Conservation (phyloP, 2,113 vertebrate genomes). For the Larimichthys polyactis region DNA sequence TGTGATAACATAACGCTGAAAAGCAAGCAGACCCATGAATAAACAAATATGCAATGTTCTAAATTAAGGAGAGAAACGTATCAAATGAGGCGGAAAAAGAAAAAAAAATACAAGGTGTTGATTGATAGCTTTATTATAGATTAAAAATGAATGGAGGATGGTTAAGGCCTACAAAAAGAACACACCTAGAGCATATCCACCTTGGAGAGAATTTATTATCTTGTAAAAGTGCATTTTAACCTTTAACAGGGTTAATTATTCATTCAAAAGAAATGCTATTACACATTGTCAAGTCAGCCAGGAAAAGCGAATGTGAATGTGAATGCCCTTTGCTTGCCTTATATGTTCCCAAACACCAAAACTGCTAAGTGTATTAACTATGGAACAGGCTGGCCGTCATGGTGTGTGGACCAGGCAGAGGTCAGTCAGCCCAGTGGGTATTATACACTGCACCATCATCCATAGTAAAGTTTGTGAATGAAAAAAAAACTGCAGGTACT, state of each 20-base stretch:
- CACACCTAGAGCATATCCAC: not conserved
- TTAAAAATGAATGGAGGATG: conserved; percentile 11
- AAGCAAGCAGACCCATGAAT: not conserved
- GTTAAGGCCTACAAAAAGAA: conserved; percentile 11
- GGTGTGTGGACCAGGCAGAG: conserved; percentile 16
- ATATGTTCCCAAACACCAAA: conserved; percentile 32
- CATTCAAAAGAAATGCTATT: conserved; percentile 25
- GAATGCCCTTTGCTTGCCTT: conserved; percentile 15
- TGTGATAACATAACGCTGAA: not conserved
- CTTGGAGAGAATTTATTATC: conserved; percentile 27
- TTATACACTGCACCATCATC: not conserved
- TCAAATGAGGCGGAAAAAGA: not conserved
- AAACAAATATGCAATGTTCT: not conserved
- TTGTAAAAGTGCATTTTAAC: conserved; percentile 40
- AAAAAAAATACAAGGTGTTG: conserved; percentile 3
- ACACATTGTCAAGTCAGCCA: conserved; percentile 27
- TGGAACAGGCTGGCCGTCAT: conserved; percentile 26
- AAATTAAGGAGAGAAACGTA: not conserved
- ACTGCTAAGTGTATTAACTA: conserved; percentile 23
- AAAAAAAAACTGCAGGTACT: conserved; percentile 1
- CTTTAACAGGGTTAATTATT: conserved; percentile 52
- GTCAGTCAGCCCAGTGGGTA: conserved; percentile 23
- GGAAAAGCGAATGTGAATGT: not conserved
- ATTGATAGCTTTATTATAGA: not conserved
- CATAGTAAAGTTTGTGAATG: not conserved